Conservation (phyloP, 2,888 invertebrate species). For the Allophyes oxyacanthae region DNA sequence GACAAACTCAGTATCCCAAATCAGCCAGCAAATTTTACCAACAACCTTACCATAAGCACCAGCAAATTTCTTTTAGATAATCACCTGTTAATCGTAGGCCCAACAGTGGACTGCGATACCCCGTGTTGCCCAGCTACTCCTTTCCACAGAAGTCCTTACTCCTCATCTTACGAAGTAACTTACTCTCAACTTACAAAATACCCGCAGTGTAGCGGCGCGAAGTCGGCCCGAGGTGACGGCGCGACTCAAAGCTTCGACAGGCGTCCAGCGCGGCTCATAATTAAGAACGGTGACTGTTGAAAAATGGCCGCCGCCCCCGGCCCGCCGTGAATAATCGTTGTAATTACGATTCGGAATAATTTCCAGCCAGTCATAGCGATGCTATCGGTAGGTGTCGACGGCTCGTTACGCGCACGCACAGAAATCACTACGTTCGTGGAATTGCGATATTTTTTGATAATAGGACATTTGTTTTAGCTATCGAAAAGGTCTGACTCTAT, state of each 20-base stretch:
- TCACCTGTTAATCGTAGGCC: too few relatives aligned
- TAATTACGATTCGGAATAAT: constrained; percentile 90
- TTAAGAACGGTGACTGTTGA: constrained; percentile 90
- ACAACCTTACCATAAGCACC: too few relatives aligned
- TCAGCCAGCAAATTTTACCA: too few relatives aligned
- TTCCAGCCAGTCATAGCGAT: constrained; percentile 90
- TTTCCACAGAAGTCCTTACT: too few relatives aligned
- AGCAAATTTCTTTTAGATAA: too few relatives aligned
- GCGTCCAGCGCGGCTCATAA: constrained; percentile 88
- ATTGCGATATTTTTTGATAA: constrained; percentile 76
- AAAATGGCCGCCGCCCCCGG: constrained; percentile 89
- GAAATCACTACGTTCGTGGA: constrained; percentile 68
- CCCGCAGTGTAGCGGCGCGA: constrained; percentile 73
- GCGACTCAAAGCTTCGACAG: constrained; percentile 89
- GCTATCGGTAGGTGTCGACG: constrained; percentile 89
- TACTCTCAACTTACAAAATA: constrained; percentile 57
- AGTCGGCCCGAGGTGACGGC: constrained; percentile 87
- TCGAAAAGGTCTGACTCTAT: constrained; percentile 41
- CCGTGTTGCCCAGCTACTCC: too few relatives aligned
- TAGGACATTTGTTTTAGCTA: constrained; percentile 48
- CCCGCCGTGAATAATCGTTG: constrained; percentile 89
- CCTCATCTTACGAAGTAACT: constrained; percentile 9
- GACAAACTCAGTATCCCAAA: too few relatives aligned
- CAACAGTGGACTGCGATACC: too few relatives aligned
- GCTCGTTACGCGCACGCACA: constrained; percentile 87